Percentiles rank a stretch among this genome's conserved stretches.
Evolutionary conservation across 2,888 invertebrate species (phyloP).

Genomic region (Erebia aethiops): DNA sequence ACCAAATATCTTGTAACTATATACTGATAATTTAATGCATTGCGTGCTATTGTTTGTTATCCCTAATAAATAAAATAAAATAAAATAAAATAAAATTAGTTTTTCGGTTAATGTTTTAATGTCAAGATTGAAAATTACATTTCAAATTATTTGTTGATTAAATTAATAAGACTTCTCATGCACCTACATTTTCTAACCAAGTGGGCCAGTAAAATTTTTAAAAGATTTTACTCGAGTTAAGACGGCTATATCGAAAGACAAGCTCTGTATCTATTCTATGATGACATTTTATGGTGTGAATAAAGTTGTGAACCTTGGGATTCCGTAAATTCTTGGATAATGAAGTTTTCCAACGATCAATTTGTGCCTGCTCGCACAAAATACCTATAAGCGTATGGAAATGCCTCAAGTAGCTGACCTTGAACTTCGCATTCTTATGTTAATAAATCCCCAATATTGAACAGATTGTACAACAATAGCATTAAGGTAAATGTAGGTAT

Average conservation of each 20-base stretch:
- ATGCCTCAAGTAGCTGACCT: conserved; percentile 21
- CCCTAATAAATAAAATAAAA: too few species aligned
- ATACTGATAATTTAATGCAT: too few species aligned
- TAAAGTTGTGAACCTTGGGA: conserved; percentile 12
- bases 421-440: conserved; percentile 33
- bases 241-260: background rate
- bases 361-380: background rate
- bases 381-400: background rate
- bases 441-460: conserved; percentile 16
- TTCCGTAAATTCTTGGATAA: conserved; percentile 22
- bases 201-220: too few species aligned
- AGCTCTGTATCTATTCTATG: conserved; percentile 3
- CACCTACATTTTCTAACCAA: too few species aligned
- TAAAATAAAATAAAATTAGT: too few species aligned
- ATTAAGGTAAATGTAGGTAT: conserved; percentile 5
- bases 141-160: too few species aligned
- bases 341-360: conserved; percentile 5
- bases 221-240: too few species aligned
- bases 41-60: too few species aligned
- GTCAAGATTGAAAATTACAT: too few species aligned
- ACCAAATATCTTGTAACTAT: too few species aligned
- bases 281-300: background rate
- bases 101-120: too few species aligned
- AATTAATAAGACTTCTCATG: too few species aligned
- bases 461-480: conserved; percentile 23